phyloP scores from a whole-genome alignment of 1,140 invertebrate species.

The Latrodectus geometricus region DNA sequence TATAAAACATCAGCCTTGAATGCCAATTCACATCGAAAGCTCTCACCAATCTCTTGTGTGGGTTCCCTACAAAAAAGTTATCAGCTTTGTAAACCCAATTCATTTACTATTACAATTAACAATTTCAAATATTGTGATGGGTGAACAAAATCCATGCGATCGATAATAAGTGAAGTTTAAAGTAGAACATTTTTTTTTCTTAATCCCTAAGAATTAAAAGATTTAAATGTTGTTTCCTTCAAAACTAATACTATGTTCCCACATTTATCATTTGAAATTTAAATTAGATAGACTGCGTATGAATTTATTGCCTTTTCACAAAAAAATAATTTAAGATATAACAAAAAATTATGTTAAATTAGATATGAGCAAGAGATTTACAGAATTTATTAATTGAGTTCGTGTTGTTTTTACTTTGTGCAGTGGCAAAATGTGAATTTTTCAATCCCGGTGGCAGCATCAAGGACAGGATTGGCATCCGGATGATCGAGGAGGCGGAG shows the following conservation, averaged over 20 bases:
- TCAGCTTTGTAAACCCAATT: background rate
- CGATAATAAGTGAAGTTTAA: no score
- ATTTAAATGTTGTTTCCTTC: no score
- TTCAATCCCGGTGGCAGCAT: slow-evolving; percentile 98
- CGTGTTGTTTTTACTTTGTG: slow-evolving; percentile 62
- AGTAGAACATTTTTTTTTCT: no score
- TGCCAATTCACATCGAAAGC: background rate
- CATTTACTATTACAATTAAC: no score
- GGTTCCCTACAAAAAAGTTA: no score
- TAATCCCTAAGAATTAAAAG: no score
- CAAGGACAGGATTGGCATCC: slow-evolving; percentile 93
- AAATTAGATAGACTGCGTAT: background rate
- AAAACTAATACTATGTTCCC: background rate
- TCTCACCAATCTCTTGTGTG: no score
- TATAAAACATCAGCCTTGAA: no score
- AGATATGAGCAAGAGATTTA: no score
- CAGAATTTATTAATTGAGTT: background rate
- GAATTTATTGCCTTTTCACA: background rate
- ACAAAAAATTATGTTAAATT: background rate
- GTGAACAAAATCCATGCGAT: no score
- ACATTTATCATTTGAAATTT: background rate
- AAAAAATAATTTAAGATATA: background rate
- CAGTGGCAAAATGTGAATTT: slow-evolving; percentile 98
- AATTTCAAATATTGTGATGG: no score
- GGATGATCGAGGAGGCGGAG: slow-evolving; percentile 98